A percentile compares a stretch with the other conserved stretches of the same genome.
Evolutionary conservation across 2,797 vertebrate genomes (phyloP).

Genomic region (Anableps anableps): DNA sequence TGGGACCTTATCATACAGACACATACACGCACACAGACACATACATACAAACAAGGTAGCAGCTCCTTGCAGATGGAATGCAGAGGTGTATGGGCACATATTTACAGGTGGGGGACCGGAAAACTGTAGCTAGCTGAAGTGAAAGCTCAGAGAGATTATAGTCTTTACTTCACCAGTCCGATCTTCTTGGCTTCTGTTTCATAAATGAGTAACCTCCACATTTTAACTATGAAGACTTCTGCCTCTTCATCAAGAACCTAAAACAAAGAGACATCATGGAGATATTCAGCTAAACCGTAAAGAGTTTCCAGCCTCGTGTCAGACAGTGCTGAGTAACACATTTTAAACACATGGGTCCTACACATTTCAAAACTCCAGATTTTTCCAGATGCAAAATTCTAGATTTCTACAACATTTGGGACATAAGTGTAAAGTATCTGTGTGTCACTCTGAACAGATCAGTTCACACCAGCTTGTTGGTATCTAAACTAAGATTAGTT

Average conservation of each 20-base stretch:
- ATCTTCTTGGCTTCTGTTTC: constrained; percentile 99
- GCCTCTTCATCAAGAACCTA: constrained; percentile 99
- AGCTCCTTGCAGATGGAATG: constrained; percentile 68
- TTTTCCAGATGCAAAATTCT: no score
- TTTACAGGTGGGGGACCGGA: constrained; percentile 57
- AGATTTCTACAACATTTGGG: not conserved
- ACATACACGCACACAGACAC: constrained; percentile 18
- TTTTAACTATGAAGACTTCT: constrained; percentile 99
- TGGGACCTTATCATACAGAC: constrained; percentile 43
- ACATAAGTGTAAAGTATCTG: not conserved
- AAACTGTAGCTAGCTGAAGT: constrained; percentile 38
- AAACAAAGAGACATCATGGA: constrained; percentile 29
- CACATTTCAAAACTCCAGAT: not conserved
- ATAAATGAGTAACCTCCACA: constrained; percentile 99
- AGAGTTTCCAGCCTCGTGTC: not conserved
- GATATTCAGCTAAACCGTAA: not conserved
- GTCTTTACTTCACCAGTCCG: constrained; percentile 93
- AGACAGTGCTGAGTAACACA: not conserved
- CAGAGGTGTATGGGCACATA: constrained; percentile 46
- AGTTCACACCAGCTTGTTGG: not conserved
- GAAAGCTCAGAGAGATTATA: constrained; percentile 20
- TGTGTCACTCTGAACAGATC: not conserved
- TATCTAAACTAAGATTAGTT: not conserved
- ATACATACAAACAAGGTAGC: constrained; percentile 46
- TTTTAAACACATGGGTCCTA: not conserved